Base-by-base conservation (phyloP, 1,140 invertebrate genomes). In the Pantala flavescens region DNA sequence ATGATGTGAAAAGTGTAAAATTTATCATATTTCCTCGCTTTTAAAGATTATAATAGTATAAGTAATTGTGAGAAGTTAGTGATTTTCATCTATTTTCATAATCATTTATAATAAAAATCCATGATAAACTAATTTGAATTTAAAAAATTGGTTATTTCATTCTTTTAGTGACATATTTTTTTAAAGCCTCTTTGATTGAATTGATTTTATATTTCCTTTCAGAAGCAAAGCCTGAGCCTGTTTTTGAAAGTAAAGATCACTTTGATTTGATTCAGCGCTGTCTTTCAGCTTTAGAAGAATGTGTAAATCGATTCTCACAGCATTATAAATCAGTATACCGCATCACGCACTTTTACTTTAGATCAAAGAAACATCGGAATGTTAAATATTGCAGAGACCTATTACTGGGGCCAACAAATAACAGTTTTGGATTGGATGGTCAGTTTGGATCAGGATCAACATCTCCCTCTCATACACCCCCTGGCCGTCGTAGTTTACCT, bases 291-390 rank as follows among this genome's bases (percentile, higher is more conserved):
- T 81, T 98, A 71, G 90, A 94, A 83, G 87, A 94, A 77, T 97
- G 95, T 81, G 86, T 94, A 7, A 86, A 88, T 71, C 84, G 95
- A 63, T 96, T 96, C 83, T 90, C 93, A 0, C 91, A 93, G 78
- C 95, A 98, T 84, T 97, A 97, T 81, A 98, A 98, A 83, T 93
- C 94, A 0, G 85, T 95, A 28, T 97, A 96, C 82, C 87, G 95
- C 76, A 81, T 98, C 36, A 90, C 93, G 0, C 88, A 96, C 82
- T 90, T 93, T 78, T 95, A 91, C 81, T 92, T 91, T 80, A 86
- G 91, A 75, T 93, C 91, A 24, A 86, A 89, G 79, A 84, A 84
- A 70, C 85, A 87, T 70, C 90, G 88, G 80, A 87, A 93, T 81
- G 85, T 89, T 36, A 83, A 84, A 74, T 89, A 89, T 80, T 90